phyloP scores from a whole-genome alignment of 2,888 invertebrate species.

The Eristalis pertinax region DNA sequence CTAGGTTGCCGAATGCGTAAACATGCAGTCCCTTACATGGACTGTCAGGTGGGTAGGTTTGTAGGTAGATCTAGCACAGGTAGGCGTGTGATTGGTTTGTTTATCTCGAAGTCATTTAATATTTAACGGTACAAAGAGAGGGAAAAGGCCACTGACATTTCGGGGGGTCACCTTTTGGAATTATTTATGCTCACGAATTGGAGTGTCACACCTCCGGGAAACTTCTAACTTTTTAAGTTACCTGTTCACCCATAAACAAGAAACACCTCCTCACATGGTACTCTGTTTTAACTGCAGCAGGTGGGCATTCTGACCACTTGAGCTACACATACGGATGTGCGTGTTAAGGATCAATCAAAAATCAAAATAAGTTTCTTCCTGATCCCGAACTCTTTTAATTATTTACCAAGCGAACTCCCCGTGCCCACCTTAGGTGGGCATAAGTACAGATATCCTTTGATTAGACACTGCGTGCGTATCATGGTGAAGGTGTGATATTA shows the following conservation, averaged over 20 bases:
- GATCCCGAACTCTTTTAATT: background rate
- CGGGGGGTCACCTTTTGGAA: background rate
- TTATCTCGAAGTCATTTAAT: background rate
- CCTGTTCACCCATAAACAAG: slow-evolving; percentile 2
- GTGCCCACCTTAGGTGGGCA: background rate
- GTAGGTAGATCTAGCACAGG: background rate
- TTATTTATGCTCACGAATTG: background rate
- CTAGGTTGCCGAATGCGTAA: background rate
- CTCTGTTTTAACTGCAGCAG: slow-evolving; percentile 9
- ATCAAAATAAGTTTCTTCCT: slow-evolving; percentile 38
- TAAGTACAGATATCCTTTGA: background rate
- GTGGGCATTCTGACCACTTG: slow-evolving; percentile 24
- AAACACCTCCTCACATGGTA: slow-evolving; percentile 8
- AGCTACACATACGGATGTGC: slow-evolving; percentile 11
- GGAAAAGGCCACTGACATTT: background rate
- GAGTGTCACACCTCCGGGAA: background rate
- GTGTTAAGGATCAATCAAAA: slow-evolving; percentile 65
- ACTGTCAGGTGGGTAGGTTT: background rate
- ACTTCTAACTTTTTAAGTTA: background rate
- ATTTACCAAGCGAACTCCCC: background rate
- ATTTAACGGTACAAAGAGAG: background rate
- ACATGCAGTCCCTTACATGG: background rate
- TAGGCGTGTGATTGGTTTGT: background rate
- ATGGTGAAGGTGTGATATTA: background rate
- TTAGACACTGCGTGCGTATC: background rate